Evolutionary conservation across 2,113 vertebrate species (phyloP).

Genomic region (Myiopsitta monachus): DNA sequence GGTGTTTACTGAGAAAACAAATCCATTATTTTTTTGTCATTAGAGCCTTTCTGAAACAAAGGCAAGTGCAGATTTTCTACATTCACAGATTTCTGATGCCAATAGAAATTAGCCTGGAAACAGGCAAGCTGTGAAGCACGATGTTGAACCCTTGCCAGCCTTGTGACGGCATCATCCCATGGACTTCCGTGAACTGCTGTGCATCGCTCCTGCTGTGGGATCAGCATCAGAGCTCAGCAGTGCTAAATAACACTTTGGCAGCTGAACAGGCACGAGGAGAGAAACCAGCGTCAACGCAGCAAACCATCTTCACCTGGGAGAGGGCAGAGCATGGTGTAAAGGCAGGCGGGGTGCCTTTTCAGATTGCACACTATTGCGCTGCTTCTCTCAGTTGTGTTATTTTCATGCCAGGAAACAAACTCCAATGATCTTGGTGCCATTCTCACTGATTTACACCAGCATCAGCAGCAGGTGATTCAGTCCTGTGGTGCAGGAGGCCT

Average conservation of each 20-base stretch:
- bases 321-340: neutral
- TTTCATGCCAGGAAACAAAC: neutral
- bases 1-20: neutral
- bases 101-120: neutral
- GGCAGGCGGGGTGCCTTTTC: neutral
- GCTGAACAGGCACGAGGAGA: neutral
- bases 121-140: constrained; percentile 30
- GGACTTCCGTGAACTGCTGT: neutral
- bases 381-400: neutral
- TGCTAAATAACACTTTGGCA: neutral
- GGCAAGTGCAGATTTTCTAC: neutral
- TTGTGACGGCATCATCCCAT: neutral
- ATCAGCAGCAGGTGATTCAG: neutral
- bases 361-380: neutral
- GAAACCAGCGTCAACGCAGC: neutral
- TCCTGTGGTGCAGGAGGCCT: neutral
- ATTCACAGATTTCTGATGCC: constrained; percentile 9
- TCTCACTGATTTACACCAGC: neutral
- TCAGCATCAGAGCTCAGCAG: neutral
- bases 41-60: neutral
- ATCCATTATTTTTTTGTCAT: neutral
- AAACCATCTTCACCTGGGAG: neutral
- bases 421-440: neutral
- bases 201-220: neutral
- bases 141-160: constrained; percentile 44